Evolutionary conservation across 2,797 vertebrate genomes (phyloP), one percentile per base, ranked within the genome.

Genomic region (Catamblyrhynchus diadema): DNA sequence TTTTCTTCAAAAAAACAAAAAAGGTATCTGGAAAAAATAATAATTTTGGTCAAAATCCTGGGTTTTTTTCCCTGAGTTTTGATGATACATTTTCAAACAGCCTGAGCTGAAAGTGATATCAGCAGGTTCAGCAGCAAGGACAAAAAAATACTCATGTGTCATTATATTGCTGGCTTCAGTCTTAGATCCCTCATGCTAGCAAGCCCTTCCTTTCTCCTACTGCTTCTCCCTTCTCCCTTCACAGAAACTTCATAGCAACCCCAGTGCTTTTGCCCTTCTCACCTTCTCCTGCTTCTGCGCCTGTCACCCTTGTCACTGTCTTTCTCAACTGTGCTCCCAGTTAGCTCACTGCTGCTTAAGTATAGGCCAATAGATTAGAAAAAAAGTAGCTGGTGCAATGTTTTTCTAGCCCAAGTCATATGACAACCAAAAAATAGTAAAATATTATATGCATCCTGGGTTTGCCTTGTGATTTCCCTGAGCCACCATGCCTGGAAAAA

Each of bases 11-110:
- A 75, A 45, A 28, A 60, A 41, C 21, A 30, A 64, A 35, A 24
- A 22, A 74, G 2, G 2, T 50, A 20, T 88, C 32, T 51, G 35
- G 33, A 64, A 44, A 70, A 75, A 81, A 37, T 6, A 35, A 57
- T 12, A 1, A 54, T 14, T 88, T 70, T 13, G 4, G 15, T 75
- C 15, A 61, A 84, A 92, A 81, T n/a, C 22, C 13, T 67, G 5
- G 0, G 4, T 8, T 23, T 66, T 11, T n/a, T 13, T 0, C 1
- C 8, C 8, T 16, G 8, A 5, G 5, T 56, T 86, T 25, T 86
- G 86, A 81, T 69, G n/a, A 41, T n/a, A 65, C 17, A 3, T 54
- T 94, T 94, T 81, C 39, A 89, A 92, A 44, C 51, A 84, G 44
- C 54, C 51, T 47, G 62, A 82, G 51, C 35, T 75, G 47, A 79